phyloP scores from a whole-genome alignment of 2,888 invertebrate species.

The Patella ulyssiponensis region DNA sequence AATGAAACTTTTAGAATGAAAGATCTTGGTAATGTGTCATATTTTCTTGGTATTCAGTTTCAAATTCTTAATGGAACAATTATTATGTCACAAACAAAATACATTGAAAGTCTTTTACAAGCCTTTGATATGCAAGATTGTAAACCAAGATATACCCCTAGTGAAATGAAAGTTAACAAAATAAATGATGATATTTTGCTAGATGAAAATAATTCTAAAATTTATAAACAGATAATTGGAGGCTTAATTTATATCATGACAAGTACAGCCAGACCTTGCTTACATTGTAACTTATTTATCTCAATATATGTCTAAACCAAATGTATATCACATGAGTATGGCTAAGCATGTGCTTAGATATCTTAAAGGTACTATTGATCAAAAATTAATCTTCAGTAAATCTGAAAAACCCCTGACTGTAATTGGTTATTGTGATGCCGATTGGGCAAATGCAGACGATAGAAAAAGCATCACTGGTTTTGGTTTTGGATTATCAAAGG shows the following conservation, averaged over 20 bases:
- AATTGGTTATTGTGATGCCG: not conserved
- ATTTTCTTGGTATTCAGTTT: conserved; percentile 25
- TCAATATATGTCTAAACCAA: conserved; percentile 22
- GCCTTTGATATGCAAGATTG: conserved; percentile 18
- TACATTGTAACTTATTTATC: conserved; percentile 25
- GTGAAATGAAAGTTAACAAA: conserved; percentile 13
- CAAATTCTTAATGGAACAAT: conserved; percentile 6
- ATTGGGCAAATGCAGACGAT: not conserved
- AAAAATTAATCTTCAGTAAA: conserved; percentile 14
- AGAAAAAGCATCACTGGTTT: conserved; percentile 29
- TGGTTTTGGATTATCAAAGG: not conserved
- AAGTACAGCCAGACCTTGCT: conserved; percentile 21
- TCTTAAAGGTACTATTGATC: conserved; percentile 19
- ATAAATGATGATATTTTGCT: not conserved
- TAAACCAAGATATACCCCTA: conserved; percentile 18
- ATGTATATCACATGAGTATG: not conserved
- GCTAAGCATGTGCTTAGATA: conserved; percentile 27
- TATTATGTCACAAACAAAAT: conserved; percentile 17
- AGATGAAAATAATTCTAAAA: conserved; percentile 8
- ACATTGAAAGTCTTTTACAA: conserved; percentile 8
- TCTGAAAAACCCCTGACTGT: not conserved
- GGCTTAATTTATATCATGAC: conserved; percentile 26
- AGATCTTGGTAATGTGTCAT: conserved; percentile 23
- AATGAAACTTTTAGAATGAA: conserved; percentile 21
- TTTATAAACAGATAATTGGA: conserved; percentile 20